Conservation (phyloP, 2,797 vertebrate species). For the Phylloscopus collybita region DNA sequence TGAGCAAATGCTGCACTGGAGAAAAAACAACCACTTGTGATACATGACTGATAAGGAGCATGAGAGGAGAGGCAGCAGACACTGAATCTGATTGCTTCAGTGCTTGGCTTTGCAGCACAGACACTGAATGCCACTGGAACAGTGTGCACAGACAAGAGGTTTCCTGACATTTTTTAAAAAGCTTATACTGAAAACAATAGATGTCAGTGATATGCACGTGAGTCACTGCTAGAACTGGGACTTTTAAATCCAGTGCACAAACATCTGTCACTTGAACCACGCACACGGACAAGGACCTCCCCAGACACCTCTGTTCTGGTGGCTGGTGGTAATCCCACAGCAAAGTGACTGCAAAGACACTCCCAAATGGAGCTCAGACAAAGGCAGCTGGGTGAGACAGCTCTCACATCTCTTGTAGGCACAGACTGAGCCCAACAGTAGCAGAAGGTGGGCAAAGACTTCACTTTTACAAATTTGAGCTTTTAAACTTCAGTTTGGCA, state of each 20-base stretch:
- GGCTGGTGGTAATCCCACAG: neutral
- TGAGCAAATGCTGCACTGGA: neutral
- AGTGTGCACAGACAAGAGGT: neutral
- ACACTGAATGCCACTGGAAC: neutral
- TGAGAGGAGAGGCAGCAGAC: neutral
- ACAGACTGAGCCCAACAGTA: neutral
- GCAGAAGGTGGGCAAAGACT: neutral
- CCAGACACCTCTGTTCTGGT: neutral
- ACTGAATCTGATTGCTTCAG: neutral
- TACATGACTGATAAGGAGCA: neutral
- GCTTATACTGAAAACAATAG: neutral
- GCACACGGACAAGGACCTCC: neutral
- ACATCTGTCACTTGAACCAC: neutral
- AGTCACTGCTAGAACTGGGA: neutral
- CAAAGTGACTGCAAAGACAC: neutral
- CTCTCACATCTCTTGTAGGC: neutral
- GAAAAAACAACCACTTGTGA: neutral
- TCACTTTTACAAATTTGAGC: neutral
- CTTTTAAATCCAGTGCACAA: neutral
- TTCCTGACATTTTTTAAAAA: neutral
- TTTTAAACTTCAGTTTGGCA: neutral
- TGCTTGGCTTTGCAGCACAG: neutral
- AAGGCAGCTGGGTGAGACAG: neutral
- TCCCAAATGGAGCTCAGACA: neutral
- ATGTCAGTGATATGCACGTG: fast-evolving